These are phyloP conservation scores for Saccopteryx leptura DNA, from an alignment of 2,113 vertebrate genomes.

Conservation along the genomic window DNA sequence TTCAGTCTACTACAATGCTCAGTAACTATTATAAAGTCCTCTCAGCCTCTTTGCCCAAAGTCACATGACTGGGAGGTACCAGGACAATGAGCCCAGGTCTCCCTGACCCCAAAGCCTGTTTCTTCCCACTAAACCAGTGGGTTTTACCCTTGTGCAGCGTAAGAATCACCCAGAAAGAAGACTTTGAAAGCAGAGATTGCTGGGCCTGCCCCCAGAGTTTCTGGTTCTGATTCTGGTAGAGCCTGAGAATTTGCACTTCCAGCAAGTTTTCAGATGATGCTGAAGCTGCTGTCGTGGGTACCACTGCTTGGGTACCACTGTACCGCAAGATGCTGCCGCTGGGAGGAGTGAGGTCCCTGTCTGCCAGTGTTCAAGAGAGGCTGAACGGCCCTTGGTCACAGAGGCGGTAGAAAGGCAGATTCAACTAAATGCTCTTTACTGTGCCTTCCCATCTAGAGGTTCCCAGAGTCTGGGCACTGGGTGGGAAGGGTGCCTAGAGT, in stretches of 20 bases:
- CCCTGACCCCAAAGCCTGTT: not conserved
- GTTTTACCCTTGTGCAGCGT: not conserved
- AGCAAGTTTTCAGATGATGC: not conserved
- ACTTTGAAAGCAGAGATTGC: not conserved
- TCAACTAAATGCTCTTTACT: not conserved
- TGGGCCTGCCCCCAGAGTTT: not conserved
- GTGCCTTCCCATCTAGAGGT: not conserved
- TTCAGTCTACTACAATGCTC: not conserved
- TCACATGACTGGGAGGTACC: not conserved
- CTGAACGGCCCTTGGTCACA: not conserved
- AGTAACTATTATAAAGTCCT: not conserved
- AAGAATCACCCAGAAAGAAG: not conserved
- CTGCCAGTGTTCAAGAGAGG: not conserved
- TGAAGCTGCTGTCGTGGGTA: not conserved
- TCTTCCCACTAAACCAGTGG: not conserved
- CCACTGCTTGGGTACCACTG: not conserved
- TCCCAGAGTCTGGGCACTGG: not conserved
- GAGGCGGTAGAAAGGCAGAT: not conserved
- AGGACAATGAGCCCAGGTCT: not conserved
- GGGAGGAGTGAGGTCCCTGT: not conserved
- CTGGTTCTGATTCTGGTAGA: not conserved
- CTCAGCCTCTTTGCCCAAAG: not conserved
- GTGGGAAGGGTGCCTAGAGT: not conserved
- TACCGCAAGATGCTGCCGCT: rapidly evolving
- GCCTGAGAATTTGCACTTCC: not conserved